phyloP scores from a whole-genome alignment of 2,888 invertebrate species.

The Drosophila melanosoma region DNA sequence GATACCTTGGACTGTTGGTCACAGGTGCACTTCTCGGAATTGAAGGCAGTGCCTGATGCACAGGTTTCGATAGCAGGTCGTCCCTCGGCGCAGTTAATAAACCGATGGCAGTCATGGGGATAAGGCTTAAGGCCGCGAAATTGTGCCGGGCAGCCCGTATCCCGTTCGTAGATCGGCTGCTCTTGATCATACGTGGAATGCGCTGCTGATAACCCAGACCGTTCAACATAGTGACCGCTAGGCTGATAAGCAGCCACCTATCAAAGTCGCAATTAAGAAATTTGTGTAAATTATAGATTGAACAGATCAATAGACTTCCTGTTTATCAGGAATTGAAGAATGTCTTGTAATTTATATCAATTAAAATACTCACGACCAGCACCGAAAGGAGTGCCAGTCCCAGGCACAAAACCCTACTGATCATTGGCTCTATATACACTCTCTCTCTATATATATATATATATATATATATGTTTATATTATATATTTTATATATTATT shows the following conservation, averaged over 20 bases:
- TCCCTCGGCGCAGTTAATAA: constrained; percentile 89
- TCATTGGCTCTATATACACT: constrained; percentile 45
- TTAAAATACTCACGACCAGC: constrained; percentile 59
- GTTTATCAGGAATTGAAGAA: constrained; percentile 24
- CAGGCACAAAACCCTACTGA: constrained; percentile 38
- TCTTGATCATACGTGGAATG: constrained; percentile 47
- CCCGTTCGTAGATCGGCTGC: constrained; percentile 68
- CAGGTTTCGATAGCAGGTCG: constrained; percentile 88
- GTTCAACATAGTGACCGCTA: constrained; percentile 53
- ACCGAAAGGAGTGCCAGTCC: constrained; percentile 48
- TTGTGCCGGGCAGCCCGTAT: constrained; percentile 85
- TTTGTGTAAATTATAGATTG: constrained; percentile 10
- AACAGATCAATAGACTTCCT: constrained; percentile 32
- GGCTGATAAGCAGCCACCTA: constrained; percentile 80
- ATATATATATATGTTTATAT: constrained; percentile 30
- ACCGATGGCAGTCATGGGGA: constrained; percentile 88
- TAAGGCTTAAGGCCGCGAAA: constrained; percentile 87
- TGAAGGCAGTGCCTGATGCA: constrained; percentile 88
- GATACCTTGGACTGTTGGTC: constrained; percentile 88
- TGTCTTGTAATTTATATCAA: constrained; percentile 23
- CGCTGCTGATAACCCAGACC: constrained; percentile 73
- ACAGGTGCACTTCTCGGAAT: constrained; percentile 87
- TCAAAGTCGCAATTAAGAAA: constrained; percentile 53
- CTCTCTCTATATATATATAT: constrained; percentile 11
- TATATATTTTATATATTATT: constrained; percentile 18